Conservation (phyloP, 2,797 vertebrate species). For the Dermochelys coriacea region DNA sequence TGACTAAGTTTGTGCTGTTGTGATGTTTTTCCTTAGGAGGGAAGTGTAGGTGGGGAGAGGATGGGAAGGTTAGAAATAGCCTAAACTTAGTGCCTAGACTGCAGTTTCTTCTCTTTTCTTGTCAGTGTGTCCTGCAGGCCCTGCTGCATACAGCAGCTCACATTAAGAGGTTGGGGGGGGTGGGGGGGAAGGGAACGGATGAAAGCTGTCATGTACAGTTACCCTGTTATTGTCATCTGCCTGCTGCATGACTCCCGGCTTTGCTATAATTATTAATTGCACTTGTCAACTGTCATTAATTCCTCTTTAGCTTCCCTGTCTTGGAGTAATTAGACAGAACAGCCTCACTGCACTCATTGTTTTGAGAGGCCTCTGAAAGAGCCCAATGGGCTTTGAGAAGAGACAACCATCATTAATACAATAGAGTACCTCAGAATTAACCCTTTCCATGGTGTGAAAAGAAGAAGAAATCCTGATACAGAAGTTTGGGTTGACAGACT, state of each 20-base stretch:
- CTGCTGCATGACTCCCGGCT: conserved; percentile 83
- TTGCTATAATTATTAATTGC: conserved; percentile 93
- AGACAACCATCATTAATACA: conserved; percentile 77
- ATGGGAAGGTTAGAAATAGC: background rate
- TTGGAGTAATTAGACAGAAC: conserved; percentile 86
- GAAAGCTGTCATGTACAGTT: conserved; percentile 83
- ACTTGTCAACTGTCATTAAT: conserved; percentile 91
- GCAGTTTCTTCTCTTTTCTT: background rate
- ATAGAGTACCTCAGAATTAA: conserved; percentile 74
- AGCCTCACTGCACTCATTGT: conserved; percentile 84
- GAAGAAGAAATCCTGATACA: background rate
- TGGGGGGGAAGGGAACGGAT: conserved; percentile 50
- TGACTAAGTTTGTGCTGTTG: conserved; percentile 60
- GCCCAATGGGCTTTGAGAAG: conserved; percentile 71
- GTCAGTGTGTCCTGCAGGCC: background rate
- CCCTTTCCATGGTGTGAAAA: conserved; percentile 59
- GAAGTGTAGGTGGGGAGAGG: background rate
- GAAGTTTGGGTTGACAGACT: background rate
- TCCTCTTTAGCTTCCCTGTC: conserved; percentile 89
- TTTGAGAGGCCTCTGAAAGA: conserved; percentile 81
- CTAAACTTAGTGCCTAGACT: background rate
- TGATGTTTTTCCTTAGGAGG: background rate
- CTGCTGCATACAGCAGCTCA: conserved; percentile 48
- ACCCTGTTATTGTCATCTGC: conserved; percentile 85
- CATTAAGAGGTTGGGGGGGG: conserved; percentile 58